Conservation (phyloP, 2,113 vertebrate species). For the Otolemur garnettii region DNA sequence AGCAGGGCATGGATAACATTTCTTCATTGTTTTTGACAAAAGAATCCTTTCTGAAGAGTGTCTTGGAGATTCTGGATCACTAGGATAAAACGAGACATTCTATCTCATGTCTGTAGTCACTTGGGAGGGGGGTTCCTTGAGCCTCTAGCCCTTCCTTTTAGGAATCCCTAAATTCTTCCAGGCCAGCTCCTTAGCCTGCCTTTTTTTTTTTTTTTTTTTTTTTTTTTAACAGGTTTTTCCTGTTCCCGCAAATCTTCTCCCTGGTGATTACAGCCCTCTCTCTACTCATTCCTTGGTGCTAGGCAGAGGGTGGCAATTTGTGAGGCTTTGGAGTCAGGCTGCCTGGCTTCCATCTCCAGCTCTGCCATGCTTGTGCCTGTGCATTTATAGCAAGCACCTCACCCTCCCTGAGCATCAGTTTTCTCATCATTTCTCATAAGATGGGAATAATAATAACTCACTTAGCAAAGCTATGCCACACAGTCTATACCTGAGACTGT, state of each 20-base stretch:
- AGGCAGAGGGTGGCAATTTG: background rate
- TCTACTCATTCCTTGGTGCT: too few relatives aligned
- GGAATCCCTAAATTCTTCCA: background rate
- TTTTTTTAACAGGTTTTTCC: background rate
- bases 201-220: too few relatives aligned
- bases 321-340: background rate
- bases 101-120: background rate
- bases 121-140: background rate
- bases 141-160: background rate
- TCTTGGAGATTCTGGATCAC: background rate
- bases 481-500: too few relatives aligned
- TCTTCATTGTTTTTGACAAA: background rate
- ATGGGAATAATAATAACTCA: background rate
- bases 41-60: background rate
- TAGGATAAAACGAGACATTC: background rate
- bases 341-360: background rate
- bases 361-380: background rate
- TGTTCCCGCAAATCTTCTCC: too few relatives aligned
- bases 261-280: rapidly evolving
- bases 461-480: background rate
- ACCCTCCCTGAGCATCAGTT: background rate
- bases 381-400: background rate
- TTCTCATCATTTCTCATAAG: background rate
- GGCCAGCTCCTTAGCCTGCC: background rate
- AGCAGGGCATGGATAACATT: background rate